phyloP scores from a whole-genome alignment of 2,113 vertebrate species.

The Pampusana beccarii region DNA sequence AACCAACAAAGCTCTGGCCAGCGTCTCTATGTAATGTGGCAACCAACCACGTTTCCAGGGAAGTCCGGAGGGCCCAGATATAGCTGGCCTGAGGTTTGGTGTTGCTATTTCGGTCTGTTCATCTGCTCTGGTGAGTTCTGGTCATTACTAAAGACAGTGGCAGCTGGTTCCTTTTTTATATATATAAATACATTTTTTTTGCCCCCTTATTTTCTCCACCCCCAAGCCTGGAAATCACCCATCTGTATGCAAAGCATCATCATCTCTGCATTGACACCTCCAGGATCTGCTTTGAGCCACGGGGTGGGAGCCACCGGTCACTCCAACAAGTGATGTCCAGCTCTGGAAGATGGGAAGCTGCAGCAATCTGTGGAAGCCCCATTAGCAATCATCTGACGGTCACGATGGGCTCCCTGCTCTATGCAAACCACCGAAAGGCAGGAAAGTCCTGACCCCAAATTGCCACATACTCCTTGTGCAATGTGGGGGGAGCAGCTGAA shows the following conservation, averaged over 20 bases:
- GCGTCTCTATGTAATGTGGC: fast-evolving
- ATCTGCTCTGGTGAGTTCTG: background rate
- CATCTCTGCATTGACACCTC: fast-evolving
- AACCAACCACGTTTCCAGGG: background rate
- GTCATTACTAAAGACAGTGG: background rate
- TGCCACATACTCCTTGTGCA: background rate
- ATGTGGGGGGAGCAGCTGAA: background rate
- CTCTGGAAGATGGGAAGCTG: background rate
- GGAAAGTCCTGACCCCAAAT: background rate
- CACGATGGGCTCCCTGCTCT: background rate
- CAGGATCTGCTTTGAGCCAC: background rate
- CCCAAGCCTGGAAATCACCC: background rate
- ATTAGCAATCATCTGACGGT: background rate
- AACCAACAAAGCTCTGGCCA: background rate
- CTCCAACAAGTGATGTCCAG: background rate
- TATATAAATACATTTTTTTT: too few species aligned
- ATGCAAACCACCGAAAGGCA: background rate
- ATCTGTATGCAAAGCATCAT: background rate
- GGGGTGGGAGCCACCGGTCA: background rate
- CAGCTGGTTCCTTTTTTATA: background rate
- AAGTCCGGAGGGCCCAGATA: background rate
- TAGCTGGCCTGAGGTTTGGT: background rate
- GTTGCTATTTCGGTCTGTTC: slow-evolving; percentile 21
- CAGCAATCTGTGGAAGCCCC: background rate
- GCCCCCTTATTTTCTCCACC: background rate